phyloP scores from a whole-genome alignment of 2,113 vertebrate genomes.

The Zootoca vivipara region DNA sequence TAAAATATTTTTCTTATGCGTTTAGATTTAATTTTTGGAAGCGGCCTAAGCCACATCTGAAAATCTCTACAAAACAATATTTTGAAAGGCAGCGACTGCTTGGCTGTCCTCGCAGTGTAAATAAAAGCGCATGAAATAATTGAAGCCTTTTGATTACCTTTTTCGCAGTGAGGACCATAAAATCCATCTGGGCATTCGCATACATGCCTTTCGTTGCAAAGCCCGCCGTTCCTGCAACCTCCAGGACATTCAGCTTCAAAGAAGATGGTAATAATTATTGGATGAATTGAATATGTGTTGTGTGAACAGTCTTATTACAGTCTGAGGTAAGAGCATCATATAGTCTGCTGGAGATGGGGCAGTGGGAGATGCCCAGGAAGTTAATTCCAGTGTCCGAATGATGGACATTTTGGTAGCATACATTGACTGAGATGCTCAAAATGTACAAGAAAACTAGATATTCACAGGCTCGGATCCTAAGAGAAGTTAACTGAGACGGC shows the following conservation, averaged over 20 bases:
- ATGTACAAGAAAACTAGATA: neutral
- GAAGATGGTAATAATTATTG: constrained; percentile 53
- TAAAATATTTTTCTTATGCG: constrained; percentile 19
- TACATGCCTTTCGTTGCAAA: constrained; percentile 85
- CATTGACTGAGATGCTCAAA: constrained; percentile 14
- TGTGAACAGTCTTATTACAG: neutral
- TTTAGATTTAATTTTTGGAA: neutral
- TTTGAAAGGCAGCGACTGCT: constrained; percentile 14
- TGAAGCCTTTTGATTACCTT: constrained; percentile 77
- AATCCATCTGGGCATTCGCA: constrained; percentile 90
- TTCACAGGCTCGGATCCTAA: no score
- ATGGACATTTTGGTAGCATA: neutral
- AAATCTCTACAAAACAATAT: constrained; percentile 30
- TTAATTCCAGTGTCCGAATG: neutral
- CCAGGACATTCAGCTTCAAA: constrained; percentile 86
- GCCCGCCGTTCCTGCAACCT: constrained; percentile 87
- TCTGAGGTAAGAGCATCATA: neutral
- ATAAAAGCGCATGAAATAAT: neutral
- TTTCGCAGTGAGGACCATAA: constrained; percentile 89
- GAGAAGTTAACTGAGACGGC: no score
- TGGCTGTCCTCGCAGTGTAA: constrained; percentile 7
- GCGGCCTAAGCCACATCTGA: constrained; percentile 33
- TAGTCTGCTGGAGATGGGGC: neutral
- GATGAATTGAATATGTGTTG: neutral
- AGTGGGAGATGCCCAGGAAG: neutral